Percentiles rank a stretch among this genome's conserved stretches.
These are phyloP conservation scores for Lithobates pipiens DNA, from an alignment of 2,797 vertebrate genomes.

Conservation along the genomic window DNA sequence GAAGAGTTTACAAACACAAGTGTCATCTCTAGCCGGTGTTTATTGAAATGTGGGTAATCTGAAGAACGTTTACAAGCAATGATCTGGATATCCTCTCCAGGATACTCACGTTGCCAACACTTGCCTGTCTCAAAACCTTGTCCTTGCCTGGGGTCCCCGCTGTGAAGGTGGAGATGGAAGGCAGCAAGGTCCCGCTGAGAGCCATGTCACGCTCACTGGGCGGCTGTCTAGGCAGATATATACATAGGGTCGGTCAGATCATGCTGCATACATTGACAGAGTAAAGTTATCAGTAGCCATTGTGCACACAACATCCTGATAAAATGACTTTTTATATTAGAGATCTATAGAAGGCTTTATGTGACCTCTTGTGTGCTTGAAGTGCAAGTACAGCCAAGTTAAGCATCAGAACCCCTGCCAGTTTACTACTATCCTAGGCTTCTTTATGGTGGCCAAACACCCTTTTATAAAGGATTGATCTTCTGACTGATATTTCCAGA, in stretches of 20 bases:
- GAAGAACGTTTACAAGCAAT: background rate
- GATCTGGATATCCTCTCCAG: background rate
- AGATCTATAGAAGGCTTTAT: too few species aligned
- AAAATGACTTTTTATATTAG: too few species aligned
- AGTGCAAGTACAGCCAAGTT: too few species aligned
- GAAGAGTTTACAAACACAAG: background rate
- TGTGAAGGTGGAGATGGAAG: constrained; percentile 93
- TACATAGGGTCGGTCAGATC: constrained; percentile 56
- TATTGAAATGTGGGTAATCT: background rate
- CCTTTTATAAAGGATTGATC: too few species aligned
- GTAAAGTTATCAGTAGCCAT: too few species aligned
- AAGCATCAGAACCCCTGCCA: too few species aligned
- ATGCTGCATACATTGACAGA: background rate
- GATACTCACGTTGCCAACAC: constrained; percentile 86
- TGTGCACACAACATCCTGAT: too few species aligned
- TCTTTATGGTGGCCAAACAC: too few species aligned
- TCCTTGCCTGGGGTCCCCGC: constrained; percentile 83
- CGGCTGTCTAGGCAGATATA: constrained; percentile 80
- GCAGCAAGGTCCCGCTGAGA: constrained; percentile 91
- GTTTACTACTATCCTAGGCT: too few species aligned
- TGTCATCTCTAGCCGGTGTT: background rate
- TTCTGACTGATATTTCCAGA: too few species aligned
- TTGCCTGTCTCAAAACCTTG: constrained; percentile 81
- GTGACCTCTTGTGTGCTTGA: too few species aligned
- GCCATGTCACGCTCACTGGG: constrained; percentile 95